A percentile compares a stretch with the other conserved stretches of the same genome.
phyloP scores from a whole-genome alignment of 2,888 invertebrate genomes.

The Spatulosminthurus flaviceps region DNA sequence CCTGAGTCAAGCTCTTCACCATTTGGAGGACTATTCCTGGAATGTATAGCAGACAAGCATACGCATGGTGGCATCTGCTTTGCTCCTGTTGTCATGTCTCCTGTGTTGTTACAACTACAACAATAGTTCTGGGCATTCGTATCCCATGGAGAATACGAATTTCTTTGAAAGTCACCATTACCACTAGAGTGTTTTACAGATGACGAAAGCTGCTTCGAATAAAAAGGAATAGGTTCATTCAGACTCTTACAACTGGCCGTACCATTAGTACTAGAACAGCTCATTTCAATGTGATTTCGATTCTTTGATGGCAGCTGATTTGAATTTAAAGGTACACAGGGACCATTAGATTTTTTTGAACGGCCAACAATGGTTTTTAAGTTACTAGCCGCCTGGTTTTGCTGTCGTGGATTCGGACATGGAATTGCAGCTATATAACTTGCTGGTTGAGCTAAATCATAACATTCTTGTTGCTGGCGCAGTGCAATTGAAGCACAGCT shows the following conservation, averaged over 20 bases:
- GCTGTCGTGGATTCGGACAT: background rate
- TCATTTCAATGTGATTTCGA: background rate
- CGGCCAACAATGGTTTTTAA: background rate
- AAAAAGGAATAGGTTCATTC: slow-evolving; percentile 19
- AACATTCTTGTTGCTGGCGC: slow-evolving; percentile 58
- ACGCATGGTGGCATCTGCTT: slow-evolving; percentile 24
- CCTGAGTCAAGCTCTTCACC: slow-evolving; percentile 12
- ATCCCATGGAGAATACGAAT: slow-evolving; percentile 22
- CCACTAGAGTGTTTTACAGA: background rate
- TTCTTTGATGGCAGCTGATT: background rate
- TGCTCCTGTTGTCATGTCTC: background rate
- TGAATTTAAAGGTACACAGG: background rate
- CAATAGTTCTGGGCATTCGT: slow-evolving; percentile 10
- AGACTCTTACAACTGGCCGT: background rate
- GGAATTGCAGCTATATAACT: background rate
- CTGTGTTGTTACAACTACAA: slow-evolving; percentile 6
- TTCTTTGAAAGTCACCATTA: slow-evolving; percentile 18
- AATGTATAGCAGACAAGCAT: slow-evolving; percentile 15
- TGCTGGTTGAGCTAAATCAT: slow-evolving; percentile 56
- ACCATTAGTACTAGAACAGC: background rate
- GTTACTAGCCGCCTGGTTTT: slow-evolving; percentile 23
- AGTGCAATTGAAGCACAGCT: slow-evolving; percentile 60
- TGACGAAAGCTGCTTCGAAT: slow-evolving; percentile 3
- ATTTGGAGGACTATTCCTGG: slow-evolving; percentile 19
- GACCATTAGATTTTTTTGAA: slow-evolving; percentile 22